phyloP scores from a whole-genome alignment of 2,888 invertebrate species.

The Dasypogon diadema region DNA sequence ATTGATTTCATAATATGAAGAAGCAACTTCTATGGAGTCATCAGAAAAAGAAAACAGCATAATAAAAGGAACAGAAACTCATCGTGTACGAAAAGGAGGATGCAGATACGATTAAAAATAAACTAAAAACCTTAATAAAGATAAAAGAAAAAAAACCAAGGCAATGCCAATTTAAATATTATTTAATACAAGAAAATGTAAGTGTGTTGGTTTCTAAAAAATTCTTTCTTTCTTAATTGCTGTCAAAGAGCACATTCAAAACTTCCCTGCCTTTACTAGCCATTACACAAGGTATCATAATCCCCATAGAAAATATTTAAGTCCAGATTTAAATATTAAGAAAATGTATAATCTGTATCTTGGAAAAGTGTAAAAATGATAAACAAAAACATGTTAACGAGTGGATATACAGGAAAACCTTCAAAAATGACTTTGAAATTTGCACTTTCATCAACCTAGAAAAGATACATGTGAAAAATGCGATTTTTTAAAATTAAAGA shows the following conservation, averaged over 20 bases:
- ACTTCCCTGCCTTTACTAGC: no score
- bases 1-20: constrained; percentile 52
- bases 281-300: no score
- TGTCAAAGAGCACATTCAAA: constrained; percentile 32
- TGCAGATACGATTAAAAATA: constrained; percentile 47
- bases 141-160: constrained; percentile 53
- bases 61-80: constrained; percentile 41
- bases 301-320: no score
- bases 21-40: constrained; percentile 52
- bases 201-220: constrained; percentile 24
- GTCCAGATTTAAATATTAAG: no score
- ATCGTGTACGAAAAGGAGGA: constrained; percentile 51
- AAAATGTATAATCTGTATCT: no score
- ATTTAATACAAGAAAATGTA: constrained; percentile 30
- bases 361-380: constrained; percentile 15
- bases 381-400: constrained; percentile 16
- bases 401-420: constrained; percentile 8
- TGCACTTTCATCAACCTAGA: constrained; percentile 21
- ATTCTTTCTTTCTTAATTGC: constrained; percentile 6
- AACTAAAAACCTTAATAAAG: constrained; percentile 50
- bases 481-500: constrained; percentile 14
- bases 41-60: constrained; percentile 51
- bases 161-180: no score
- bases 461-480: constrained; percentile 14
- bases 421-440: constrained; percentile 15